Conservation (phyloP, 2,888 invertebrate genomes). For the Melolontha melolontha region DNA sequence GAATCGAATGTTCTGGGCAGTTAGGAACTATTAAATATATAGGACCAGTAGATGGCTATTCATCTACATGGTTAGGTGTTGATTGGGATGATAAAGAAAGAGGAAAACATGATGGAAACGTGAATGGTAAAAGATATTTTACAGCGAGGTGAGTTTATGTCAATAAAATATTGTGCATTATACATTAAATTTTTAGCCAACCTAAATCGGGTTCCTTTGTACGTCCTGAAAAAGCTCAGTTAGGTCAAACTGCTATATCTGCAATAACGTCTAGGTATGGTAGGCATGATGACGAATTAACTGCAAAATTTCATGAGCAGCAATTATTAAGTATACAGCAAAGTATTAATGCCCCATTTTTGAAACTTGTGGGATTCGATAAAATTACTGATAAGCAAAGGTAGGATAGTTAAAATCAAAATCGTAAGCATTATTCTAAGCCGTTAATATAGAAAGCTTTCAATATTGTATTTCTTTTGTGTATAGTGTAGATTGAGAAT, state of each 20-base stretch:
- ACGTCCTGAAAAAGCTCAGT: slow-evolving; percentile 82
- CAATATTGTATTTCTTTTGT: neutral
- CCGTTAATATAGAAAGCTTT: neutral
- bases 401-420: slow-evolving; percentile 49
- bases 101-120: slow-evolving; percentile 93
- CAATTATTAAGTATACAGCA: slow-evolving; percentile 75
- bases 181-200: slow-evolving; percentile 65
- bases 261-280: slow-evolving; percentile 82
- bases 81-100: slow-evolving; percentile 93
- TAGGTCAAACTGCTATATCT: slow-evolving; percentile 78
- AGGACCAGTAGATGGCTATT: slow-evolving; percentile 77
- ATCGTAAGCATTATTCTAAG: neutral
- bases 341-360: slow-evolving; percentile 82
- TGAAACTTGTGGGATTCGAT: slow-evolving; percentile 92
- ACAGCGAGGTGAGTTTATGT: slow-evolving; percentile 69
- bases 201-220: slow-evolving; percentile 92
- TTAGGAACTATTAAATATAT: slow-evolving; percentile 80
- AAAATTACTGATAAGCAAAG: slow-evolving; percentile 77
- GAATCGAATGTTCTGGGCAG: slow-evolving; percentile 60
- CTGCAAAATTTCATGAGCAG: slow-evolving; percentile 71
- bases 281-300: slow-evolving; percentile 69
- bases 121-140: slow-evolving; percentile 87
- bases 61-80: slow-evolving; percentile 90
- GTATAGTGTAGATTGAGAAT: no score
- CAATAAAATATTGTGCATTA: slow-evolving; percentile 5